These are phyloP conservation scores for Peromyscus aztecus DNA, from an alignment of 2,797 vertebrate genomes.

Conservation along the genomic window DNA sequence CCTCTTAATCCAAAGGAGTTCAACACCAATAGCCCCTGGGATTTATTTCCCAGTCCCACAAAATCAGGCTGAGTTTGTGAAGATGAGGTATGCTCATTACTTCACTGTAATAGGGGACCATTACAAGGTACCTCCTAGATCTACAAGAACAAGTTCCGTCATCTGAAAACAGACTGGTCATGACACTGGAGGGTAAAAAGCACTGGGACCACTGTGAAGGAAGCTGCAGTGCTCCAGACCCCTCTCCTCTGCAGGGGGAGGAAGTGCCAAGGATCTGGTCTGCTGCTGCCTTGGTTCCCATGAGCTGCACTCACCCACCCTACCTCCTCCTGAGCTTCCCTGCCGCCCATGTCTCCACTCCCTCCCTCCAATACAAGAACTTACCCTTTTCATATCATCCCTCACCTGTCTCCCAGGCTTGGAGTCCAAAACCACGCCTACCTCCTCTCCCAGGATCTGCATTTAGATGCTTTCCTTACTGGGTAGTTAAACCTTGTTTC, in stretches of 20 bases:
- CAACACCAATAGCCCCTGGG: background rate
- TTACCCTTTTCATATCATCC: background rate
- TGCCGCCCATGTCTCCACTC: background rate
- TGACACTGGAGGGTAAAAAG: background rate
- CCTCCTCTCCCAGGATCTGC: background rate
- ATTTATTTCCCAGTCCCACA: background rate
- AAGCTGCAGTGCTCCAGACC: background rate
- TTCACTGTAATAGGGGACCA: background rate
- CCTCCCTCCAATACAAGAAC: background rate
- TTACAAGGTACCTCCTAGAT: background rate
- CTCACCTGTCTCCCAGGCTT: background rate
- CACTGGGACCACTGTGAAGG: background rate
- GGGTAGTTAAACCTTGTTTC: background rate
- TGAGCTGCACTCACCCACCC: fast-evolving
- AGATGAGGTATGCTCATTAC: background rate
- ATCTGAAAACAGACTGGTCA: background rate
- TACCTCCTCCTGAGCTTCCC: background rate
- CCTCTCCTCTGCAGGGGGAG: background rate
- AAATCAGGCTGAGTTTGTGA: background rate
- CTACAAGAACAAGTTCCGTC: background rate
- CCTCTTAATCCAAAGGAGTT: background rate
- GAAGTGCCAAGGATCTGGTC: too few relatives aligned
- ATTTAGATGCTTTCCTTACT: background rate
- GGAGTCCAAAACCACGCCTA: background rate
- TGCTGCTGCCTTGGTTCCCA: background rate